phyloP scores from a whole-genome alignment of 2,888 invertebrate species.

The Stegophylla sp. region DNA sequence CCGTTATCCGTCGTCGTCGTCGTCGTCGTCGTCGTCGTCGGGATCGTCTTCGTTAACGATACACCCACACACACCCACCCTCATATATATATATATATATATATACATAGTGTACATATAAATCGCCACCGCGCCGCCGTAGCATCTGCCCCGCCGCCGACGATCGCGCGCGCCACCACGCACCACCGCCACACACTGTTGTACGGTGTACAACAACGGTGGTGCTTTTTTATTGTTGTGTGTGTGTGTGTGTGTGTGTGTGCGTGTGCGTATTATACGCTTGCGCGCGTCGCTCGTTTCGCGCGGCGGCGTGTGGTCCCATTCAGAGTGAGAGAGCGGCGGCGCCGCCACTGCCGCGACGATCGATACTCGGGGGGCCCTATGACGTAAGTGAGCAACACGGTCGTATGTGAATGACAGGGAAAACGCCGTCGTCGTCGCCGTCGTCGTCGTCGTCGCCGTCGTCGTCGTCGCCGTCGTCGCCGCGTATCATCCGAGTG shows the following conservation, averaged over 20 bases:
- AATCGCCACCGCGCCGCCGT: constrained; percentile 7
- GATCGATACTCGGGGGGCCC: constrained; percentile 46
- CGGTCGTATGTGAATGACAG: constrained; percentile 58
- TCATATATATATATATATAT: neutral
- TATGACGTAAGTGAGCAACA: constrained; percentile 59
- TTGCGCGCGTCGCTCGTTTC: constrained; percentile 29
- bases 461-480: neutral
- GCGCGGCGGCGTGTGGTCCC: constrained; percentile 51
- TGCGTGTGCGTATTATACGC: neutral
- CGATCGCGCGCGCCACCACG: constrained; percentile 26
- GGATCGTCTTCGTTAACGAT: neutral
- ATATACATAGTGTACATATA: neutral
- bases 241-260: too few species aligned
- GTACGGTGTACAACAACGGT: too few species aligned
- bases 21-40: neutral
- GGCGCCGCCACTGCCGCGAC: constrained; percentile 17
- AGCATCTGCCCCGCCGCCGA: constrained; percentile 25
- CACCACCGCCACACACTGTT: too few species aligned
- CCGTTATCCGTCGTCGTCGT: neutral
- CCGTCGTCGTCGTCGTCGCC: constrained; percentile 6
- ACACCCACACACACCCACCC: neutral
- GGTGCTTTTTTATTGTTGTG: too few species aligned
- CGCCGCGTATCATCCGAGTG: neutral
- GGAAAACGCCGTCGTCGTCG: constrained; percentile 33
- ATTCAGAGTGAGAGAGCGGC: constrained; percentile 57